Percentiles rank a stretch among this genome's conserved stretches.
phyloP scores from a whole-genome alignment of 2,113 vertebrate species.

The Neotoma lepida region DNA sequence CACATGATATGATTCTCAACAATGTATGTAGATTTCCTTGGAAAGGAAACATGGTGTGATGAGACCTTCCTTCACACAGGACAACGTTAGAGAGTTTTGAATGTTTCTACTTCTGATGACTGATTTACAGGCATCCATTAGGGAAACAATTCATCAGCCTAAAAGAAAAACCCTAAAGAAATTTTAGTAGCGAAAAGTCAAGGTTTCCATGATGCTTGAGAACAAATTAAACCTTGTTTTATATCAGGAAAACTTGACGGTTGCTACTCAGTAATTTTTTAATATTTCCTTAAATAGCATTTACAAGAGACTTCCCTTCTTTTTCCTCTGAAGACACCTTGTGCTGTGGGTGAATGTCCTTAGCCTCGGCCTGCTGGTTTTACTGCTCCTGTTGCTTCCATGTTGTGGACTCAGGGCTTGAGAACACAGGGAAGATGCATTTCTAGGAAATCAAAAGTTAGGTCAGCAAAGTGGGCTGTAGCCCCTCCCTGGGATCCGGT shows the following conservation, averaged over 20 bases:
- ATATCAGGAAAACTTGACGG: conserved; percentile 53
- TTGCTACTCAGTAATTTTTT: conserved; percentile 50
- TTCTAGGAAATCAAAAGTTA: conserved; percentile 30
- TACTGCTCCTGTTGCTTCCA: not conserved
- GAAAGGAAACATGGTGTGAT: not conserved
- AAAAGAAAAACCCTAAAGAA: conserved; percentile 5
- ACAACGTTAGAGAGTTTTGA: not conserved
- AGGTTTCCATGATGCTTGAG: conserved; percentile 41
- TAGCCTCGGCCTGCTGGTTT: not conserved
- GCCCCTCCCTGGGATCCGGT: not conserved
- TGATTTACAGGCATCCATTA: conserved; percentile 13
- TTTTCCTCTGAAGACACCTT: not conserved
- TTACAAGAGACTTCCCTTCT: not conserved
- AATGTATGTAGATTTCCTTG: not conserved
- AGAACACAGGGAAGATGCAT: not conserved
- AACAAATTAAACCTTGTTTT: conserved; percentile 65
- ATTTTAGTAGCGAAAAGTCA: conserved; percentile 59
- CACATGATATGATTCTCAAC: not conserved
- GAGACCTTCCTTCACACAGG: not conserved
- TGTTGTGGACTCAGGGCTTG: not conserved
- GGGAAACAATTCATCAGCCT: not conserved
- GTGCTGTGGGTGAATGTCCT: not conserved
- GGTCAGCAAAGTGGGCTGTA: not conserved
- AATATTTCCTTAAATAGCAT: conserved; percentile 57
- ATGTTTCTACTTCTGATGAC: conserved; percentile 13